Conservation (phyloP, 2,888 invertebrate species). For the Myopa testacea region DNA sequence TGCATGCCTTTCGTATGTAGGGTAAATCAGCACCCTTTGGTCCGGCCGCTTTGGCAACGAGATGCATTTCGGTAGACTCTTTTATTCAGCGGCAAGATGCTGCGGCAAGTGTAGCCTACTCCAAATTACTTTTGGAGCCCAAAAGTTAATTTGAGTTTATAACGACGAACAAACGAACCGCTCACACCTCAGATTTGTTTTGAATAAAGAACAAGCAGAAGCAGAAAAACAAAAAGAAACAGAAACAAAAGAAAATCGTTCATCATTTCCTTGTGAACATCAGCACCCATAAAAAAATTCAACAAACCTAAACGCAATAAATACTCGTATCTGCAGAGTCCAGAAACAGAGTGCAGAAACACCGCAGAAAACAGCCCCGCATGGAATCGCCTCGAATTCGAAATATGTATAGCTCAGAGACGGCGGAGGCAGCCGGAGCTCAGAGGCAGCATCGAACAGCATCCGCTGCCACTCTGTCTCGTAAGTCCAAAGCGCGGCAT, state of each 20-base stretch:
- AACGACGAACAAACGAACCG: conserved; percentile 44
- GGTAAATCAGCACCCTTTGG: conserved; percentile 23
- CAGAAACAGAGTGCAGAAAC: conserved; percentile 9
- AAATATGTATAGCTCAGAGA: background rate
- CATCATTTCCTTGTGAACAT: conserved; percentile 42
- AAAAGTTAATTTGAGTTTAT: conserved; percentile 42
- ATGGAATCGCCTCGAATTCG: background rate
- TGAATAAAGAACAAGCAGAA: conserved; percentile 13
- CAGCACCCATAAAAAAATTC: conserved; percentile 40
- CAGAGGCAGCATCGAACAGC: conserved; percentile 47
- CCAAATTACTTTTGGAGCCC: conserved; percentile 37
- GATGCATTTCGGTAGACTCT: conserved; percentile 8
- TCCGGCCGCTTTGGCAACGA: conserved; percentile 13
- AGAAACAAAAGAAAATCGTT: conserved; percentile 36
- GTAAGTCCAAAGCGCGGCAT: conserved; percentile 60
- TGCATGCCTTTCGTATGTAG: background rate
- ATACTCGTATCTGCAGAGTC: conserved; percentile 35
- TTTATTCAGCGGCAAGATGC: conserved; percentile 1
- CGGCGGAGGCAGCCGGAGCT: background rate
- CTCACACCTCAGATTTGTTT: conserved; percentile 38
- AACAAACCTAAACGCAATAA: conserved; percentile 43
- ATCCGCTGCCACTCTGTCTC: conserved; percentile 60
- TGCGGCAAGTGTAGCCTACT: conserved; percentile 13
- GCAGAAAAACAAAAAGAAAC: background rate
- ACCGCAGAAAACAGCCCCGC: background rate